Base-by-base conservation (phyloP, 2,113 vertebrate genomes). In the Polyodon spathula region DNA sequence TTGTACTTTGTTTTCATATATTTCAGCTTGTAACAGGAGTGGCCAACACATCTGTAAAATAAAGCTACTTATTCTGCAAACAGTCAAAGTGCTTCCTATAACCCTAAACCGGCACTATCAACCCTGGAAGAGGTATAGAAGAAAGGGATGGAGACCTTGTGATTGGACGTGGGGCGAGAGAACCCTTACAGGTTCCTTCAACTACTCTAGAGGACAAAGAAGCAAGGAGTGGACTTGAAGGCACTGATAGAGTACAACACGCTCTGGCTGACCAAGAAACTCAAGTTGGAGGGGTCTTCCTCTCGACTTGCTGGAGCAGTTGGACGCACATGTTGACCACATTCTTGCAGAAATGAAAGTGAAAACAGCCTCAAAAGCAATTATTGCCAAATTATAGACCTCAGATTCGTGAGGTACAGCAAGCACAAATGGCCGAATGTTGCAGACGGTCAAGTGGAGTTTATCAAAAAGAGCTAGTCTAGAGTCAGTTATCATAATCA, bases 101-200 rank as follows among this genome's bases (percentile, higher is more conserved):
- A 27, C 27, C 3, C 1, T 27, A 98, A 83, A 98, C 96, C 0
- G 96, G 96, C 50, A 98, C 96, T 1, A 95, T 2, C 96, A 98
- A 80, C 65, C 94, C 95, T 3, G 62, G 93, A 98, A 63, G 96
- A 98, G 81, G 84, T 98, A 12, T 70, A 91, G 59, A 79, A 77
- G 72, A 93, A 90, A 61, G 92, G 90, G 0, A 78, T 91, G 1
- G 71, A 89, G 59, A 81, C 81, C 0, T 40, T 98, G 91, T 98
- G 8, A 98, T 98, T 1, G 96, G 96, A 52, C 78, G 92, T 67
- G 95, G 96, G 46, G 97, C 96, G 96, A 92, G 69, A 0, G 91
- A 95, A 78, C 92, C 89, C 27, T 76, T 98, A 68, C 92, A 97
- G 93, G 94, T 97, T 44, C 93, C 92, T 0, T 46, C 80, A 1